Percentiles rank a stretch among this genome's conserved stretches.
These are phyloP conservation scores for Aplidium turbinatum DNA, from an alignment of 23 tunicate species.

Conservation along the genomic window DNA sequence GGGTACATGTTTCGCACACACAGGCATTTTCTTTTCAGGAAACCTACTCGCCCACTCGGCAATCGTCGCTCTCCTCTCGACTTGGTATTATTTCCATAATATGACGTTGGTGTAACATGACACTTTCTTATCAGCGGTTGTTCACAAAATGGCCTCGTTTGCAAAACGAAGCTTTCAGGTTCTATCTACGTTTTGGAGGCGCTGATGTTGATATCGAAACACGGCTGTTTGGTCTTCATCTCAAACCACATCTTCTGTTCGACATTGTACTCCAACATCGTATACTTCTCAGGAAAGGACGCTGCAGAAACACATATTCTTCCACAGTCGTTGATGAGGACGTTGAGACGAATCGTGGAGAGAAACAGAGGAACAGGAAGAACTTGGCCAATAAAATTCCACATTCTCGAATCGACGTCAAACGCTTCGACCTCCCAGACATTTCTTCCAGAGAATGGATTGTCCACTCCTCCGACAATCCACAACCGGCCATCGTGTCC, in stretches of 20 bases:
- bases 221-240: no score
- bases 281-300: conserved; percentile 46
- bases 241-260: conserved; percentile 59
- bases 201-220: no score
- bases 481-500: conserved; percentile 69
- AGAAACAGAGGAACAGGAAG: conserved; percentile 72
- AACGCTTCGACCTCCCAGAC: conserved; percentile 93
- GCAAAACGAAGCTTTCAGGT: no score
- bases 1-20: no score
- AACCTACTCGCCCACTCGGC: no score
- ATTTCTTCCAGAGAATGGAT: conserved; percentile 85
- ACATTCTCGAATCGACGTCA: conserved; percentile 36
- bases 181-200: no score
- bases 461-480: conserved; percentile 89
- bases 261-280: conserved; percentile 47
- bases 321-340: conserved; percentile 21
- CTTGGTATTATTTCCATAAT: no score
- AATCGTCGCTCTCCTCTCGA: no score
- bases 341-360: conserved; percentile 68
- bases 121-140: no score
- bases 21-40: no score
- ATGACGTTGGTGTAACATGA: no score
- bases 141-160: no score
- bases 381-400: conserved; percentile 81
- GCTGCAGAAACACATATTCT: conserved; percentile 70